Evolutionary conservation across 2,888 invertebrate species (phyloP).

Genomic region (Herminia tarsipennalis): DNA sequence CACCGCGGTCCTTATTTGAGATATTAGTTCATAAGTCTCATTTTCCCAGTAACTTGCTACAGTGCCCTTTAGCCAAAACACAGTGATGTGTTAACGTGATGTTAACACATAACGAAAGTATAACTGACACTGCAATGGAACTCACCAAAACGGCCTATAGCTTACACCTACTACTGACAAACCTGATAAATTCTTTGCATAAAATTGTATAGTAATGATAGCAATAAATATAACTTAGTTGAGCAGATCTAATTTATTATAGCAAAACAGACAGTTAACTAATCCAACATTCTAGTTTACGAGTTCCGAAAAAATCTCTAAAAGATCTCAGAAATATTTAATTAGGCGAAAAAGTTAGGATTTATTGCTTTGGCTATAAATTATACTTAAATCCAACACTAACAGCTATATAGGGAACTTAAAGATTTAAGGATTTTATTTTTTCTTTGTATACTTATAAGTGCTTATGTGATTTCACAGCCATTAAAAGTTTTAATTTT

Average conservation of each 20-base stretch:
- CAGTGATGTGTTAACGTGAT: no score
- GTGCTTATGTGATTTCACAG: no score
- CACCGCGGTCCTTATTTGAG: no score
- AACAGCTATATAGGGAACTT: constrained; percentile 20
- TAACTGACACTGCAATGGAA: no score
- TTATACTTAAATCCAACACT: constrained; percentile 17
- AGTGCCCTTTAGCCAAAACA: no score
- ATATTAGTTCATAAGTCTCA: no score
- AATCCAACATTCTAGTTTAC: not conserved
- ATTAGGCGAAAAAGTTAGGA: constrained; percentile 26
- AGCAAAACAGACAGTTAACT: not conserved
- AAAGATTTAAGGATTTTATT: constrained; percentile 12
- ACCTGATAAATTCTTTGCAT: no score
- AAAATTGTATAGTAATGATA: not conserved
- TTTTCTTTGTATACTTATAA: no score
- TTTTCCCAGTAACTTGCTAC: no score
- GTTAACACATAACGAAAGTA: no score
- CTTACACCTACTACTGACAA: no score
- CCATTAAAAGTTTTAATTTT: not conserved
- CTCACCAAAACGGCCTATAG: no score
- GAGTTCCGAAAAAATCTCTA: not conserved
- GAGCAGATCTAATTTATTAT: not conserved
- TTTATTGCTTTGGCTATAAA: constrained; percentile 35
- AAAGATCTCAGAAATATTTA: constrained; percentile 21
- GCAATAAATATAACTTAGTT: not conserved